A percentile compares a stretch with the other conserved stretches of the same genome.
Evolutionary conservation across 64 coral and sea anemone genomes (phyloP).

Genomic region (Pocillopora verrucosa): DNA sequence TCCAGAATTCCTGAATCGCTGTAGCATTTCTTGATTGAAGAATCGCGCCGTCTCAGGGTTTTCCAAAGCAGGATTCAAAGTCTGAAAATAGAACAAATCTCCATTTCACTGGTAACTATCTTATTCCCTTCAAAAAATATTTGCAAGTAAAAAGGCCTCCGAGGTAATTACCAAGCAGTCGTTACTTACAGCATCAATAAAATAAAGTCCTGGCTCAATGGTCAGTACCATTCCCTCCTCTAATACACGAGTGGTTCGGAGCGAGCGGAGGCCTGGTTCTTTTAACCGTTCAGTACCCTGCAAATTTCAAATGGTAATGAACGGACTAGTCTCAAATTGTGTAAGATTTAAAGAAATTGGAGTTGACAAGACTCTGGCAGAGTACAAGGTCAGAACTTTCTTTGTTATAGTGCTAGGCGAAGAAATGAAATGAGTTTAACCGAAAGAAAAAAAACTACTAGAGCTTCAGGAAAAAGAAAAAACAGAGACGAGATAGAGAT

Average conservation of each 20-base stretch:
- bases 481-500: too few species aligned
- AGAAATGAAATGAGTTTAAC: too few species aligned
- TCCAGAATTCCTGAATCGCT: conserved; percentile 80
- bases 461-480: too few species aligned
- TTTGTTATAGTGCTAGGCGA: too few species aligned
- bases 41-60: conserved; percentile 86
- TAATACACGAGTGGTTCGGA: conserved; percentile 70
- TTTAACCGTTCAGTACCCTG: conserved; percentile 82
- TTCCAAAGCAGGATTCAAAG: conserved; percentile 73
- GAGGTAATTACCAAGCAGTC: background rate
- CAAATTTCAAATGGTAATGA: background rate
- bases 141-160: background rate
- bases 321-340: too few species aligned
- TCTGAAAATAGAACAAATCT: conserved; percentile 21
- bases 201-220: conserved; percentile 95
- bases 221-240: conserved; percentile 85
- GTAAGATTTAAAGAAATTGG: too few species aligned
- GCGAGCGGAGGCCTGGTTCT: conserved; percentile 81
- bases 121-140: background rate
- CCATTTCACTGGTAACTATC: background rate
- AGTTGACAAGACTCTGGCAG: too few species aligned
- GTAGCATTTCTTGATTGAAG: conserved; percentile 83
- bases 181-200: conserved; percentile 73
- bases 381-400: too few species aligned
- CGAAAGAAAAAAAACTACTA: too few species aligned